Percentiles rank a stretch among this genome's conserved stretches.
phyloP scores from a whole-genome alignment of 2,797 vertebrate genomes.

The Prionace glauca region DNA sequence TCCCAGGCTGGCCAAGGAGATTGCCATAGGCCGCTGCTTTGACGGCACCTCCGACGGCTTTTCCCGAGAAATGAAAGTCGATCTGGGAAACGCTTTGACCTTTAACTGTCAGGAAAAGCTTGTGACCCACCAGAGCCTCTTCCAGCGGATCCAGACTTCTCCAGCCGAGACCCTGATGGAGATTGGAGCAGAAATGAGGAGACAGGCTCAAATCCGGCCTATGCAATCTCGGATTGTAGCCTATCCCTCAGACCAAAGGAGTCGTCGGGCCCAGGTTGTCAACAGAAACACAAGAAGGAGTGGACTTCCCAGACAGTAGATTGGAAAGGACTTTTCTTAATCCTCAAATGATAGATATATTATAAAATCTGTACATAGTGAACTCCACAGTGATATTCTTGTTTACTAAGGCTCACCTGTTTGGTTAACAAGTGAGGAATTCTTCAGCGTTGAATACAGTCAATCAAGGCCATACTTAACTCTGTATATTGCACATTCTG shows the following conservation, averaged over 20 bases:
- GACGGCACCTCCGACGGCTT: slow-evolving; percentile 93
- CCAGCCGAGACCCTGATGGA: slow-evolving; percentile 71
- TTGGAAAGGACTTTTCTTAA: not conserved
- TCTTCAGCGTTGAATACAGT: not conserved
- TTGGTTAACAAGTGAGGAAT: not conserved
- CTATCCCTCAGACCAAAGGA: slow-evolving; percentile 64
- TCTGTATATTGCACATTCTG: not conserved
- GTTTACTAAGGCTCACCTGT: not conserved
- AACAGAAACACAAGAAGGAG: slow-evolving; percentile 58
- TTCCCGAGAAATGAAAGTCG: slow-evolving; percentile 86
- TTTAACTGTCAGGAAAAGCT: slow-evolving; percentile 80
- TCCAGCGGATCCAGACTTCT: slow-evolving; percentile 81
- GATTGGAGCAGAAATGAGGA: slow-evolving; percentile 79
- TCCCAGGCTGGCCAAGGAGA: slow-evolving; percentile 88
- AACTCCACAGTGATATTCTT: not conserved
- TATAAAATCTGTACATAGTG: slow-evolving; percentile 33
- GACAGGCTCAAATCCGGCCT: slow-evolving; percentile 57
- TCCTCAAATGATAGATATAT: not conserved
- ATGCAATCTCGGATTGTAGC: slow-evolving; percentile 63
- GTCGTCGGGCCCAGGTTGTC: slow-evolving; percentile 44
- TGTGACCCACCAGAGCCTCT: slow-evolving; percentile 74
- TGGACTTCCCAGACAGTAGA: not conserved
- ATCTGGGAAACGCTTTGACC: slow-evolving; percentile 73
- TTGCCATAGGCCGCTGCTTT: slow-evolving; percentile 94
- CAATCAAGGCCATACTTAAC: not conserved